phyloP scores from a whole-genome alignment of 1,140 invertebrate species.

The Ceratoteleas bidentatus region DNA sequence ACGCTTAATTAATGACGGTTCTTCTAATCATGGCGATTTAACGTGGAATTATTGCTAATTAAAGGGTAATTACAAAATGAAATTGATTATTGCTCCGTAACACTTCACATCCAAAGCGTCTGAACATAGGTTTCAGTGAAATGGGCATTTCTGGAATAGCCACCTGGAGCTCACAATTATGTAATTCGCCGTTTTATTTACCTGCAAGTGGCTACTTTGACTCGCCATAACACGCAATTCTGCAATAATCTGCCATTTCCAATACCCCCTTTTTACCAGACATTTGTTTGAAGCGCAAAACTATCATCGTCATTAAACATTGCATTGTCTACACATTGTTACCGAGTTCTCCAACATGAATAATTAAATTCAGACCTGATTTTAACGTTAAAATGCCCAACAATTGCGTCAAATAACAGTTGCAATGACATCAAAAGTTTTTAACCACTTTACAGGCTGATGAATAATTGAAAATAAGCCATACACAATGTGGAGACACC shows the following conservation, averaged over 20 bases:
- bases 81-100: conserved; percentile 30
- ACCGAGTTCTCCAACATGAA: background rate
- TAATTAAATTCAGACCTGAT: background rate
- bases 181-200: background rate
- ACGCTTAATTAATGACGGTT: conserved; percentile 36
- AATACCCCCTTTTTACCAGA: background rate
- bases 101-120: background rate
- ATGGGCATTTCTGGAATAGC: background rate
- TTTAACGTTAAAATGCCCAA: background rate
- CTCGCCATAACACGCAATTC: background rate
- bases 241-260: background rate
- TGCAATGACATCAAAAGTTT: no score
- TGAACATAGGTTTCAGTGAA: background rate
- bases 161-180: background rate
- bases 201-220: background rate
- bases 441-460: no score
- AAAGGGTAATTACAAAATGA: conserved; percentile 29
- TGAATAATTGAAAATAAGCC: no score
- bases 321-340: background rate
- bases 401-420: no score
- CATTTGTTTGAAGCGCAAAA: background rate
- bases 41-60: conserved; percentile 37
- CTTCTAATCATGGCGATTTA: conserved; percentile 37
- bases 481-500: no score
- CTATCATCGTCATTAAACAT: background rate